These are phyloP conservation scores for Nannospalax galili DNA, from an alignment of 2,113 vertebrate species.

Conservation along the genomic window DNA sequence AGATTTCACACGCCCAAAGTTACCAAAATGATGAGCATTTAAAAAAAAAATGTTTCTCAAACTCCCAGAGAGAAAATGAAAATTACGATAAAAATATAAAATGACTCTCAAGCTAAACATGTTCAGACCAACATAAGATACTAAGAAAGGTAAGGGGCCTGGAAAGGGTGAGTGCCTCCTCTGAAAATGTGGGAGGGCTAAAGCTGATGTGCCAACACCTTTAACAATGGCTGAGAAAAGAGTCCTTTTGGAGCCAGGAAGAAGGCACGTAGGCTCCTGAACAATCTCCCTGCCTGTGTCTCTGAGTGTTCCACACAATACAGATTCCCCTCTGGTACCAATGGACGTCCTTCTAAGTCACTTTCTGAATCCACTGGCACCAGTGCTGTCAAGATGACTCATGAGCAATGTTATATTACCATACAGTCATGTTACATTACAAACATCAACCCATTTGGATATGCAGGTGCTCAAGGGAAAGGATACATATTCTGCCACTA, in stretches of 20 bases:
- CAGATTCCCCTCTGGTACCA: slow-evolving; percentile 32
- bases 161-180: background rate
- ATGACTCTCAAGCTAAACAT: background rate
- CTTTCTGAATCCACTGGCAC: background rate
- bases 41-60: background rate
- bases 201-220: background rate
- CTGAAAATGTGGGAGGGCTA: background rate
- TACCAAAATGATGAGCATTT: background rate
- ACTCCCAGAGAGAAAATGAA: background rate
- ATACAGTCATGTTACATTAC: background rate
- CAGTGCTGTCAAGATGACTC: background rate
- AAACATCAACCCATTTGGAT: slow-evolving; percentile 1
- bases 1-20: background rate
- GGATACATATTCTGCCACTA: background rate
- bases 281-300: background rate
- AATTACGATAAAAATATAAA: background rate
- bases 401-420: background rate
- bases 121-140: background rate
- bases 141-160: background rate
- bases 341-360: background rate
- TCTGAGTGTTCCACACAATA: background rate
- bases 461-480: background rate
- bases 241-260: background rate
- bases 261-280: background rate
- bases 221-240: background rate